Base-by-base conservation (phyloP, 2,113 vertebrate species). In the Nyctibius bracteatus region DNA sequence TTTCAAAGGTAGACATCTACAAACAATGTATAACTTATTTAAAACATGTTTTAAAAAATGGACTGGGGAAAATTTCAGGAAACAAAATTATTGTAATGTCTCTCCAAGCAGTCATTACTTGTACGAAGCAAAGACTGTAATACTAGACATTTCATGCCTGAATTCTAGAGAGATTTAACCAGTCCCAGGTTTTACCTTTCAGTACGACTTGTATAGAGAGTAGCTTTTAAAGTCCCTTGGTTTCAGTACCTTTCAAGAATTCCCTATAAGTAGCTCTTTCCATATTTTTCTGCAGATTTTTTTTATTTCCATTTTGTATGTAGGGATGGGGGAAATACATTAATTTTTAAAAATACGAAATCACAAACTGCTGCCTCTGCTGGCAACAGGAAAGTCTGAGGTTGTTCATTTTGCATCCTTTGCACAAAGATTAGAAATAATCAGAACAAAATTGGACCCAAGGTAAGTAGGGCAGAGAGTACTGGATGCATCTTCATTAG, bases 71-170 rank as follows among this genome's bases (percentile, higher is more conserved):
- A 95, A 94, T 86, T 71, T 96, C 94, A 96, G 94, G 92, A 95
- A 97, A 86, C 90, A 54, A 95, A 92, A 96, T 97, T 93, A 94
- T 89, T 93, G 90, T 95, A 94, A 96, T 95, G 91, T 94, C 90
- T 95, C 95, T 97, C 96, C 90, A 95, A 96, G 95, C 86, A 92
- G 90, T 72, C 94, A 86, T 96, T 97, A 93, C 52, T 86, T 37
- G 72, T 74, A 74, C 0, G 88, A 90, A 92, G 59, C 63, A 71
- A 84, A 90, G 24, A 44, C 80, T 92, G 92, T 90, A 93, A 94
- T 86, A 94, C 23, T 93, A 97, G 80, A 95, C 59, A 75, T 86
- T 92, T 96, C 77, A 93, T 96, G 94, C 80, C 77, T 94, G 86
- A 95, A 95, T 86, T 95, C 95, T 96, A 61, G 80, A 59, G 95